Conservation (phyloP, 2,113 vertebrate species). For the Coturnix japonica region DNA sequence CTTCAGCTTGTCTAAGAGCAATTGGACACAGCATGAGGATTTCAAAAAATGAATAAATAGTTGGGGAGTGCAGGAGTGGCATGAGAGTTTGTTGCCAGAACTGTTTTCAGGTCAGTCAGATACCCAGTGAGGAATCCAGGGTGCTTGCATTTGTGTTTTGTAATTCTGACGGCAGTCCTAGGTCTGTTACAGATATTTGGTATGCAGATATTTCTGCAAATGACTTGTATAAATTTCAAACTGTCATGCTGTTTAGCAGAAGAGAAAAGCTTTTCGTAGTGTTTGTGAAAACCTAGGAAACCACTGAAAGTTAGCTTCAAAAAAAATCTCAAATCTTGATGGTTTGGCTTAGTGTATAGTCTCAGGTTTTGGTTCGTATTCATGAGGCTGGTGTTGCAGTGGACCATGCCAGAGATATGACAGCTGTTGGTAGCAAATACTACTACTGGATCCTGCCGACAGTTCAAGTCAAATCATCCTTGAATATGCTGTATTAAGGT, state of each 20-base stretch:
- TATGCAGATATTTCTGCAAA: background rate
- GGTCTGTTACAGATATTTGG: background rate
- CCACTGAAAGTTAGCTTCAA: background rate
- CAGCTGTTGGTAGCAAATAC: background rate
- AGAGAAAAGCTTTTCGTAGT: background rate
- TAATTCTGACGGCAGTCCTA: background rate
- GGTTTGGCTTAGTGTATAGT: background rate
- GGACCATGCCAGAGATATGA: background rate
- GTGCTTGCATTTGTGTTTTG: background rate
- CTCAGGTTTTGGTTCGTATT: background rate
- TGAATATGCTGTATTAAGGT: background rate
- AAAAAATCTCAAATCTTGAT: background rate
- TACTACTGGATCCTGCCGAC: background rate
- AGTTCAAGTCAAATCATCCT: background rate
- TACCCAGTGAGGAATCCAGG: background rate
- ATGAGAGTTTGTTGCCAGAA: background rate
- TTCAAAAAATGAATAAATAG: conserved; percentile 43
- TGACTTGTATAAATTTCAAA: background rate
- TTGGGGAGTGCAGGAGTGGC: background rate
- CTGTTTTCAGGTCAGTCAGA: background rate
- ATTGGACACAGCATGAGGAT: background rate
- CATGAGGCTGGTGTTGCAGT: background rate
- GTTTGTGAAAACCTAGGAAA: background rate
- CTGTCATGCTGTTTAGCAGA: background rate
- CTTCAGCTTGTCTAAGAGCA: background rate